These are phyloP conservation scores for Octopus bimaculoides DNA, from an alignment of 1,140 invertebrate genomes.

Conservation along the genomic window DNA sequence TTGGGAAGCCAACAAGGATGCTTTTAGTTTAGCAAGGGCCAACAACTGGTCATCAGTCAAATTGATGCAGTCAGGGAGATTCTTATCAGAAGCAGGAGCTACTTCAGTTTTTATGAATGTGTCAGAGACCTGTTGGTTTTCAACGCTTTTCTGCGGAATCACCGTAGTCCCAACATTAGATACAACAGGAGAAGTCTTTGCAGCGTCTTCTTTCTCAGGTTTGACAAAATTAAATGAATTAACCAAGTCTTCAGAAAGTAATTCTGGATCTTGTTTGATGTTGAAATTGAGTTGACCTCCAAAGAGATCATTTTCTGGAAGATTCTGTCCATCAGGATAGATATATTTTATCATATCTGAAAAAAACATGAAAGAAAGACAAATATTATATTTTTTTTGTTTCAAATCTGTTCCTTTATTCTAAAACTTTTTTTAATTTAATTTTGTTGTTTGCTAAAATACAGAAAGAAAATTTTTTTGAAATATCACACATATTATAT, in stretches of 20 bases:
- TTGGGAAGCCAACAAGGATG: background rate
- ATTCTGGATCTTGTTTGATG: conserved; percentile 36
- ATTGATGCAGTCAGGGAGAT: conserved; percentile 7
- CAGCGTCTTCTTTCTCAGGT: background rate
- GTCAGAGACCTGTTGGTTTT: no score
- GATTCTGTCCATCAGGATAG: conserved; percentile 31
- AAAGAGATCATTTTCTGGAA: conserved; percentile 28
- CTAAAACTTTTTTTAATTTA: no score
- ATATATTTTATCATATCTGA: conserved; percentile 49
- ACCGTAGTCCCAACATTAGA: no score
- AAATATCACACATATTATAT: no score
- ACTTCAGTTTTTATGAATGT: no score
- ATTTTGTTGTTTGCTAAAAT: no score
- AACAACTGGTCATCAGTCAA: conserved; percentile 7
- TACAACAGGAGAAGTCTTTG: no score
- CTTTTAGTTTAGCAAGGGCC: background rate
- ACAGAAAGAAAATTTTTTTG: no score
- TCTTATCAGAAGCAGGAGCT: background rate
- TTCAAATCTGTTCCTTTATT: no score
- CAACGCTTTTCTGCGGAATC: no score
- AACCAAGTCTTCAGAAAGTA: conserved; percentile 17
- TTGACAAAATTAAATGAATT: conserved; percentile 16
- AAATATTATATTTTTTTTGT: no score
- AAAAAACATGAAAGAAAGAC: conserved; percentile 13
- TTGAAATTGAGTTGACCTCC: conserved; percentile 25